These are phyloP conservation scores for Zygothrica quintamaculata DNA, from an alignment of 2,888 invertebrate genomes.

Conservation along the genomic window DNA sequence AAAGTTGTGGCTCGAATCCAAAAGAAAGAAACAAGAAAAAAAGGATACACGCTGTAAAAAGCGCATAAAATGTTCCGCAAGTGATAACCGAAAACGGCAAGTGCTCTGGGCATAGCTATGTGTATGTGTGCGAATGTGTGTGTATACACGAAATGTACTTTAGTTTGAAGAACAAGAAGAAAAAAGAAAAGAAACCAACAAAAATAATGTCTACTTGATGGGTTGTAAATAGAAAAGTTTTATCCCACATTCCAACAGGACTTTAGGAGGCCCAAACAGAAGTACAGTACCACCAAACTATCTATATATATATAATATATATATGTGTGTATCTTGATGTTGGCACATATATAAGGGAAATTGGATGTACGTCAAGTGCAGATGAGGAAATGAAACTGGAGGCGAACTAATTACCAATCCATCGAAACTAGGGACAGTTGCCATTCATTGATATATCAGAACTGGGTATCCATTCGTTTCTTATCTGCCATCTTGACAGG, in stretches of 20 bases:
- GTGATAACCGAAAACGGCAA: conserved; percentile 49
- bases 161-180: not conserved
- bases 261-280: no score
- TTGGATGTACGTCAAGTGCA: conserved; percentile 48
- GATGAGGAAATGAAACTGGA: no score
- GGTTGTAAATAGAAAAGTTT: conserved; percentile 66
- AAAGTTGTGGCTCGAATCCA: conserved; percentile 59
- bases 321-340: conserved; percentile 38
- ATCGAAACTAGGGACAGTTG: not conserved
- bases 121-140: not conserved
- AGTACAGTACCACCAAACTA: no score
- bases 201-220: conserved; percentile 1
- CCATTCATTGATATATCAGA: not conserved
- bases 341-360: conserved; percentile 68
- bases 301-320: no score
- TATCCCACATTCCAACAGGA: not conserved
- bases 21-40: conserved; percentile 74
- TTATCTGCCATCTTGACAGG: not conserved
- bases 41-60: conserved; percentile 67
- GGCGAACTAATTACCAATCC: not conserved
- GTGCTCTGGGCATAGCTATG: not conserved
- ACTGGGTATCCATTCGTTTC: not conserved
- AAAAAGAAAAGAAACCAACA: not conserved
- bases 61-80: conserved; percentile 66
- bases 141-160: not conserved